Evolutionary conservation across 2,888 invertebrate species (phyloP), one percentile per base, ranked within the genome.

Genomic region (Campoletis raptor): DNA sequence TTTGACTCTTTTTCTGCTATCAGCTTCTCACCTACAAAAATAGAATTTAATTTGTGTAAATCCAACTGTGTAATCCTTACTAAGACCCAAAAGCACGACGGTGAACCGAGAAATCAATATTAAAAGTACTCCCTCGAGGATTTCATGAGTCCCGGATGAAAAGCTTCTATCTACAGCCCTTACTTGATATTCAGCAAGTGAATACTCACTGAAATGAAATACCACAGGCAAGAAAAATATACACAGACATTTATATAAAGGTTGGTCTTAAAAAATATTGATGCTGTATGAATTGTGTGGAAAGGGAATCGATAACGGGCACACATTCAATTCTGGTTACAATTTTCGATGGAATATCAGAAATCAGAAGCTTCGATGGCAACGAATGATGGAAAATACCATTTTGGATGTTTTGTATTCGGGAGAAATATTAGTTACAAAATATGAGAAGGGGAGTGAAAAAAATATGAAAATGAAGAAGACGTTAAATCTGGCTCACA

Each of bases 31-130:
- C 21, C 21, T 10, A 7, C 40, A 30, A 52, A 15, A 36, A n/a
- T 64, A 54, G 36, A 66, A 80, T 83, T 86, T 80, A 72, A 83
- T 86, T 86, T 76, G 83, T 70, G 72, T 40, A 48, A 83, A 86
- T 70, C 70, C 45, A 70, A 45, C 30, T 66, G 77, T 80, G 76
- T 83, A 80, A 80, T 76, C 57, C 61, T 69, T 37, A 48, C 77
- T 42, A 18, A 45, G 48, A 64, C 40, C 30, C 12, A 18, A 18
- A 40, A 72, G 52, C 30, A 37, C 52, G n/a, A 37, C 9, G 52
- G 54, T 61, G 67, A 76, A 76, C 36, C 21, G 15, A 52, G 42
- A 30, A 73, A 83, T 83, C 67, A 78, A 83, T 78, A 78, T 66
- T 66, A 30, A 21, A 9, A 70, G 45, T 45, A 42, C 36, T 45